Evolutionary conservation across 2,888 invertebrate genomes (phyloP), one percentile per base, ranked within the genome.

Genomic region (Seira musarum): DNA sequence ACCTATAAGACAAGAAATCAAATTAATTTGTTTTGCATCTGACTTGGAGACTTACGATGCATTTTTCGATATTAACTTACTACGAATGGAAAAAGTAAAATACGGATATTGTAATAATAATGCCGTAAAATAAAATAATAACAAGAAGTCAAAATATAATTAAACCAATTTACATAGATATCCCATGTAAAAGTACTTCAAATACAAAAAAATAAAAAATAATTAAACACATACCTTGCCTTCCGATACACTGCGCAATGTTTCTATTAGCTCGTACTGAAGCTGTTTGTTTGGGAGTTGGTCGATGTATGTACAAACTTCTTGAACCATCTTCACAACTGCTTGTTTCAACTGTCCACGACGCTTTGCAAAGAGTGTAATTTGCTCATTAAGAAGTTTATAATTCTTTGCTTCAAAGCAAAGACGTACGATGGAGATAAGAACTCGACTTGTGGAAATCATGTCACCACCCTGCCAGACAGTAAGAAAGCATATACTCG

Each of bases 301-400:
- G 87, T 98, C 97, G 0, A 99, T 95, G 88, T 97, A 98, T 61
- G 93, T 93, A 88, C 93, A 96, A 88, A 97, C 97, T 90, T 98
- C 96, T 89, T 98, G 97, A 80, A 99, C 95, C 96, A 96, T 96
- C 92, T 95, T 98, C 0, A 96, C 96, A 1, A 99, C 97, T 0
- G 98, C 97, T 90, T 96, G 95, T 89, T 99, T 99, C 15, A 99
- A 91, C 88, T 99, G 98, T 24, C 98, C 96, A 73, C 98, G 92
- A 87, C 98, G 93, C 89, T 99, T 98, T 0, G 97, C 96, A 75
- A 99, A 90, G 53, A 96, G 89, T 10, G 95, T 92, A 87, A 99
- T 95, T 88, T 97, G 95, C 88, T 99, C 98, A 91, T 97, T 98
- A 8, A 99, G 91, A 6, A 95, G 93, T 82, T 94, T 92, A 96